Percentiles rank a stretch among this genome's conserved stretches.
Evolutionary conservation across 2,113 vertebrate genomes (phyloP).

Genomic region (Astur gentilis): DNA sequence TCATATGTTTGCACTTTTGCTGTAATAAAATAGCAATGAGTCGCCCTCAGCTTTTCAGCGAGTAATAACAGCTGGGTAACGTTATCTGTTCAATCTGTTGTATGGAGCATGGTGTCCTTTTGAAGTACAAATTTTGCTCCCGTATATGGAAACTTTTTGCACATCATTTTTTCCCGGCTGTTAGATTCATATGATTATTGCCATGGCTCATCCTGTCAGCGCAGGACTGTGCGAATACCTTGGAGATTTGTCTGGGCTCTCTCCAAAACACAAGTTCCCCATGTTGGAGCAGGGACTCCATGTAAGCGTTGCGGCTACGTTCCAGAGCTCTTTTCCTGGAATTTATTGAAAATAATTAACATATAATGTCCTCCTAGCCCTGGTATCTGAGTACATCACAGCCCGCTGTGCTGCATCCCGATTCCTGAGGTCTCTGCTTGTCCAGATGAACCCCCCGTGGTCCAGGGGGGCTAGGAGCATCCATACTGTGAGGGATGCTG

Average conservation of each 20-base stretch:
- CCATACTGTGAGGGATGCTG: background rate
- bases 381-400: background rate
- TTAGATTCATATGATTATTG: background rate
- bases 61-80: background rate
- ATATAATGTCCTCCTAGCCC: background rate
- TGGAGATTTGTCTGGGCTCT: background rate
- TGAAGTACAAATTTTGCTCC: background rate
- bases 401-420: background rate
- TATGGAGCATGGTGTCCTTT: background rate
- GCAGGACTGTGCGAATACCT: background rate
- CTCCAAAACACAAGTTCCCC: background rate
- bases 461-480: background rate
- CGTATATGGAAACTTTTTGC: slow-evolving; percentile 24
- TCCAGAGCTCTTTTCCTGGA: background rate
- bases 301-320: background rate
- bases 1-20: background rate
- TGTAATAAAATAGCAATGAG: background rate
- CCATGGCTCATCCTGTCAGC: slow-evolving; percentile 27
- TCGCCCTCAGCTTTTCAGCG: background rate
- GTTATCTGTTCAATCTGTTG: background rate
- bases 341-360: background rate
- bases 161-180: background rate
- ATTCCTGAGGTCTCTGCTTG: background rate
- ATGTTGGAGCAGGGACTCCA: background rate
- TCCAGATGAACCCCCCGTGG: background rate